Base-by-base conservation (phyloP, 2,113 vertebrate species). In the Tragelaphus scriptus region DNA sequence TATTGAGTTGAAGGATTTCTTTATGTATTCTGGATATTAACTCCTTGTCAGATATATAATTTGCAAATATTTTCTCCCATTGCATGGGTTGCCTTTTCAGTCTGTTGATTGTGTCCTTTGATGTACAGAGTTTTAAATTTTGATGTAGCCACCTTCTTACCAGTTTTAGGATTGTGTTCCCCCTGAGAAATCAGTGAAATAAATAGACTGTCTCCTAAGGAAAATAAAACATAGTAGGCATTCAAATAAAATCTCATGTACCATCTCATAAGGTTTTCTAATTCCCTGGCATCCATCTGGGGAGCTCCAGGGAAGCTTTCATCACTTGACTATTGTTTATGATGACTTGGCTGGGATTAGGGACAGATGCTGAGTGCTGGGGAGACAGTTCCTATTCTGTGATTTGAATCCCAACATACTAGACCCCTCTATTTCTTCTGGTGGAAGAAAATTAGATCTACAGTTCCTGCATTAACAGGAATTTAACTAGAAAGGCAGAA, bases 181-280 rank as follows among this genome's bases (percentile, higher is more conserved):
- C 26, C 92, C 23, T 71, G 47, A 71, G 28, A 95, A 95, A 92
- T 90, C 51, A 82, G 61, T 90, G 87, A 90, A 88, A 88, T 80
- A 61, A 71, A 91, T 1, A 97, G n/a, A 75, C 11, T 25, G 47
- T 93, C 15, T 91, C 44, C 13, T 16, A 51, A 80, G 51, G 51
- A 89, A 94, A 90, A 26, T 11, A 81, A 94, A 44, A 59, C 44
- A 77, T 14, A 68, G 12, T 5, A 53, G 5, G 30, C 58, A 85
- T 63, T 97, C 36, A 61, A 80, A 68, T 77, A n/a, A 79, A 80
- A 40, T 77, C 4, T 80, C 13, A 51, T 21, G 40, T 71, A 17
- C 12, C 5, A 21, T 63, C 6, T 87, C 49, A 25, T 71, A 75
- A 90, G 13, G 30, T 61, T 63, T 51, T 47, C 36, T 32, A 21